Conservation (phyloP, 2,888 invertebrate genomes). For the Eurytoma californica region DNA sequence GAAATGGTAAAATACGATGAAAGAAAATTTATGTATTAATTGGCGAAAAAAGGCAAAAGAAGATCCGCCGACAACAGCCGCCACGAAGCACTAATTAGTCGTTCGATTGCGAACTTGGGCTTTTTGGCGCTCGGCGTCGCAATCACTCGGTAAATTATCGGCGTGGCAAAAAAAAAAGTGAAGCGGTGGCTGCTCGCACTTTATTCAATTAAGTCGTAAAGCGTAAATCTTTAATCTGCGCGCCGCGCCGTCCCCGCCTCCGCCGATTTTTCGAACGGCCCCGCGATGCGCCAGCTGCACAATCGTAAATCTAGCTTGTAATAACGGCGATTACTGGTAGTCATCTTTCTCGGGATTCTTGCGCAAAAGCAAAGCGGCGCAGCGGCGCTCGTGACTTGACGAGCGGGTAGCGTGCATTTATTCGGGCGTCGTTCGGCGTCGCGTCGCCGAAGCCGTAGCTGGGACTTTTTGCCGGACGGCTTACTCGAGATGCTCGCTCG, state of each 20-base stretch:
- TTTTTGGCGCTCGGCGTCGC: slow-evolving; percentile 7
- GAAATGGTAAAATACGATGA: no score
- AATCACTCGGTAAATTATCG: slow-evolving; percentile 27
- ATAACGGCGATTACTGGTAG: slow-evolving; percentile 50
- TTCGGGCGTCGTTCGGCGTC: background rate
- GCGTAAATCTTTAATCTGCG: slow-evolving; percentile 46
- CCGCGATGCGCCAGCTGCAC: slow-evolving; percentile 8
- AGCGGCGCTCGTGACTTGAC: slow-evolving; percentile 7
- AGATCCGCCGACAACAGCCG: background rate
- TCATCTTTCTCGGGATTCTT: slow-evolving; percentile 18
- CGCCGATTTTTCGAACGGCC: slow-evolving; percentile 1
- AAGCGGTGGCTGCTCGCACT: slow-evolving; percentile 20
- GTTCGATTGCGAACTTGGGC: slow-evolving; percentile 28
- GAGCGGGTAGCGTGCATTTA: slow-evolving; percentile 19
- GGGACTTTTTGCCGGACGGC: no score
- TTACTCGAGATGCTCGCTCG: no score
- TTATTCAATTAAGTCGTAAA: slow-evolving; percentile 55
- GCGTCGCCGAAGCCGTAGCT: background rate
- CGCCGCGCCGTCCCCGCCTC: background rate
- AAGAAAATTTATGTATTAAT: no score
- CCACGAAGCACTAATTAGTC: slow-evolving; percentile 24
- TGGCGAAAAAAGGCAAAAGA: background rate
- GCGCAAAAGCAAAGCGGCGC: background rate
- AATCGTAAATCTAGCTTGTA: slow-evolving; percentile 55
- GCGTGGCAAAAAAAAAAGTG: slow-evolving; percentile 17